Evolutionary conservation across 2,888 invertebrate species (phyloP), one percentile per base, ranked within the genome.

Genomic region (Drosophila trichaetosa): DNA sequence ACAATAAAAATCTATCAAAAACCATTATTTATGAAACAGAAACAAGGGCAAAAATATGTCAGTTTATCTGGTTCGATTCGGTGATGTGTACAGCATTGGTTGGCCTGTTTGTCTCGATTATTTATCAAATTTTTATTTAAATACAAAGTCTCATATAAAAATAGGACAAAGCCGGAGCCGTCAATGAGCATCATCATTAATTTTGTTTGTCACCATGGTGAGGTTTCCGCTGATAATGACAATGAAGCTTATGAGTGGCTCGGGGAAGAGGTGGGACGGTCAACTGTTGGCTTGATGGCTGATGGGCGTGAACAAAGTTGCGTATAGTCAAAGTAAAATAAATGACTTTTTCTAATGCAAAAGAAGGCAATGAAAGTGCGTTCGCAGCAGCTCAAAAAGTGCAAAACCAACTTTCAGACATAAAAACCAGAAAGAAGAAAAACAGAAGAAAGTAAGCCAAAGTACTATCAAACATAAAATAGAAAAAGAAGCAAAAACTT

Each of bases 71-170:
- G 42, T 56, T 65, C 16, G 46, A 79, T 61, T 61, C 34, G 60
- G 40, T 36, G 53, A 49, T 18, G 34, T 71, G 58, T 34, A 40
- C 10, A 36, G 34, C 31, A 10, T 24, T 40, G 18, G 64, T n/a
- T 51, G 40, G 13, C 31, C 27, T 29, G 11, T 11, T 21, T 4
- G 13, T 38, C 27, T 42, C 29, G 42, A 68, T 80, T 89, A 87
- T 89, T 87, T 89, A 87, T 87, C 88, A 86, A 89, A 87, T 85
- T 87, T 83, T 83, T 83, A 85, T 83, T 86, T 84, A 83, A 89
- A 89, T 83, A 56, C 34, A 18, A 11, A 6, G 24, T 62, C 74
- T 27, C 11, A 3, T 40, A 27, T 33, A 62, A 75, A 78, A 73
- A 60, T 69, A 48, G 68, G 29, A 58, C 53, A 59, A 48, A 65